Evolutionary conservation across 1,140 invertebrate genomes (phyloP), one percentile per base, ranked within the genome.

Genomic region (Panulirus ornatus): DNA sequence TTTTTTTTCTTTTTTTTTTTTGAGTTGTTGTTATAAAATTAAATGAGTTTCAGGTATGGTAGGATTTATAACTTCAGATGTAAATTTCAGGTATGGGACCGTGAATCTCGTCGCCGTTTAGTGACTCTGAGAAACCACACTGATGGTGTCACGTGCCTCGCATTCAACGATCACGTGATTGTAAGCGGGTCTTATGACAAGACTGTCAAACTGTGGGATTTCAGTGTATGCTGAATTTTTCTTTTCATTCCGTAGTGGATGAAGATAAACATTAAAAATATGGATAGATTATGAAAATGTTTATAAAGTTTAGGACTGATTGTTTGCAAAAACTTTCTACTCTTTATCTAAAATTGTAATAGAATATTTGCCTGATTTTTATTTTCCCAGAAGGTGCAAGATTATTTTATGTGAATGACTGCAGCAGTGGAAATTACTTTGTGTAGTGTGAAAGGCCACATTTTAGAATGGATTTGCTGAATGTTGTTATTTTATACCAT

Each of bases 181-280:
- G 95, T 95, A 44, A 95, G 95, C 47, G 95, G 95, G 2, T 95
- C 95, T 8, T 95, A 95, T 88, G 95, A 95, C 92, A 94, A 94
- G 90, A 95, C 94, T 42, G 95, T 95, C 22, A 95, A 95, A 92
- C 93, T 95, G 63, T 95, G 95, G 95, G 95, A 95, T 91, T 95
- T 95, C 92, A 94, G 94, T 91, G 94, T 94, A 51, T 95, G 94
- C 91, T 95, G 91, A 92, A 34, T 58, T 40, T 19, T 27, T 11
- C n/a, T 30, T n/a, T 71, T 8, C 30, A 22, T 27, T 1, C 11
- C 6, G 27, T 30, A 30, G 2, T 1, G 16, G n/a, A 30, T 30
- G n/a, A 66, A 22, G n/a, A 30, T 30, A 27, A 27, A 30, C 16
- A 66, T n/a, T 8, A 30, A 2, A 66, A 6, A 27, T 30, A n/a